Evolutionary conservation across 1,140 invertebrate genomes (phyloP).

Genomic region (Chionoecetes opilio): DNA sequence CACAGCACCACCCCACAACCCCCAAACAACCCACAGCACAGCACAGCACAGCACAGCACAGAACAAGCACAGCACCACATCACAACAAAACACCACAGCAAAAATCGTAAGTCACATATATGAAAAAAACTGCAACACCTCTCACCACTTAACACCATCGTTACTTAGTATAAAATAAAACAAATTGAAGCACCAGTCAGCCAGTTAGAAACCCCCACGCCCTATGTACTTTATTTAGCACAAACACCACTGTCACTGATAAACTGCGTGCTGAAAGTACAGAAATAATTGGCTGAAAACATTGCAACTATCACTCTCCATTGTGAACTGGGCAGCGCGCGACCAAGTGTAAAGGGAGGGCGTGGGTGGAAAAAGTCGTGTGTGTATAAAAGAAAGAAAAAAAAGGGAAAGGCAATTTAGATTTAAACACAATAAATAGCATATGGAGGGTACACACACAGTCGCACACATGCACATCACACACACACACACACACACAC

Average conservation of each 20-base stretch:
- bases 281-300: not conserved
- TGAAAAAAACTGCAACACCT: too few relatives aligned
- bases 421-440: not conserved
- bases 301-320: slow-evolving; percentile 1
- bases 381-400: not conserved
- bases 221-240: not conserved
- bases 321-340: not conserved
- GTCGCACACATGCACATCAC: not conserved
- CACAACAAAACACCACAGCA: not conserved
- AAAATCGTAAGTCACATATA: too few relatives aligned
- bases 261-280: slow-evolving; percentile 7
- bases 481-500: not conserved
- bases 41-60: not conserved
- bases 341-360: not conserved
- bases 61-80: not conserved
- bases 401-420: not conserved
- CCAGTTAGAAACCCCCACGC: not conserved
- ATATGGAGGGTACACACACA: not conserved
- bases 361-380: too few relatives aligned
- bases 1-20: too few relatives aligned
- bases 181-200: not conserved
- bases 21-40: too few relatives aligned
- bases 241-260: not conserved
- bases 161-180: not conserved
- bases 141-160: not conserved